Evolutionary conservation across 2,888 invertebrate species (phyloP).

Genomic region (Aphidoletes aphidimyza): DNA sequence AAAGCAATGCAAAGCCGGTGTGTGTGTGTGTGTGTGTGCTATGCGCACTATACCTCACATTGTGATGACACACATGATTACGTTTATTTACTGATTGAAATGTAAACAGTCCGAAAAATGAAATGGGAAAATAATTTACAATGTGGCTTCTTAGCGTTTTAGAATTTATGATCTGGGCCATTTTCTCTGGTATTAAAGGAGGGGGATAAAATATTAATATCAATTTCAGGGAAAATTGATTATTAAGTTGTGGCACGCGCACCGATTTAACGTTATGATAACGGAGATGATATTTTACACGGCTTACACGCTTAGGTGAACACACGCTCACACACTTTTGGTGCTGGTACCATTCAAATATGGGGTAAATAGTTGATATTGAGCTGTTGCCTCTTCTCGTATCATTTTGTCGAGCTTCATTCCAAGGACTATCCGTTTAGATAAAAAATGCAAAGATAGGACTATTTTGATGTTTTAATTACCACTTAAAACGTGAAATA

Average conservation of each 20-base stretch:
- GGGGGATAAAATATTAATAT: conserved; percentile 54
- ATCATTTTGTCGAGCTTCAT: no score
- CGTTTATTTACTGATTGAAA: conserved; percentile 14
- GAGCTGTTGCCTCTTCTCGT: no score
- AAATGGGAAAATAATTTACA: conserved; percentile 45
- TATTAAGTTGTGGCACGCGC: conserved; percentile 55
- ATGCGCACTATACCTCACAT: background rate
- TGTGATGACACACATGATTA: conserved; percentile 38
- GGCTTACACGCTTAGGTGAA: background rate
- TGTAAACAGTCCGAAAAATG: background rate
- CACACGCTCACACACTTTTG: background rate
- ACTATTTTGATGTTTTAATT: no score
- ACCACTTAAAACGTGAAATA: background rate
- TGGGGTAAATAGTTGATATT: no score
- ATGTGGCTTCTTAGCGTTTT: conserved; percentile 33
- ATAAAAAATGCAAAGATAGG: no score
- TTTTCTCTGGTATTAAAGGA: background rate
- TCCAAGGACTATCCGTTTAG: no score
- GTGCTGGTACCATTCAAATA: background rate
- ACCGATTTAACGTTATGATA: conserved; percentile 50
- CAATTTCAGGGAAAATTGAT: conserved; percentile 56
- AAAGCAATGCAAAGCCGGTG: no score
- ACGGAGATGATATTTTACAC: background rate
- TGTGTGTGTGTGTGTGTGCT: background rate
- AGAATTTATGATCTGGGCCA: background rate